These are phyloP conservation scores for Percopsis omiscomaycus DNA, from an alignment of 2,797 vertebrate species.

Conservation along the genomic window DNA sequence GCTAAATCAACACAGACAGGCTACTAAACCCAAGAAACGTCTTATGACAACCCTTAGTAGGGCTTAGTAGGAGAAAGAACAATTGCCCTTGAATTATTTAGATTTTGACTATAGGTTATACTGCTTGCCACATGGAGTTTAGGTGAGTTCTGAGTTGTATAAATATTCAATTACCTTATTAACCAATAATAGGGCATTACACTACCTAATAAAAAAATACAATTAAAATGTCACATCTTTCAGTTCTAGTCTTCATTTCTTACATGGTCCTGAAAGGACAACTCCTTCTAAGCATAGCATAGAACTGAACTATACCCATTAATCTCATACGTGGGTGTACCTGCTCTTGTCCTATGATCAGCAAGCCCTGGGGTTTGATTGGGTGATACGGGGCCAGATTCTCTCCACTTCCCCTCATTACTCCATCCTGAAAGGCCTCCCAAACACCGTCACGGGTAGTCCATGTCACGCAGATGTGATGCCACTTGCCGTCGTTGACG, in stretches of 20 bases:
- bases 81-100: constrained; percentile 22
- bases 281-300: not conserved
- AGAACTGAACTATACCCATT: not conserved
- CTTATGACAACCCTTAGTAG: not conserved
- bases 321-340: constrained; percentile 60
- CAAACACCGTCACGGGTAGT: constrained; percentile 95
- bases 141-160: constrained; percentile 23
- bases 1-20: constrained; percentile 33
- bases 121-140: constrained; percentile 17
- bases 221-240: not conserved
- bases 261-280: not conserved
- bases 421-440: constrained; percentile 97
- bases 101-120: constrained; percentile 5
- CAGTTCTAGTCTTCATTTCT: not conserved
- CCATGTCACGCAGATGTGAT: constrained; percentile 96
- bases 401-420: constrained; percentile 89
- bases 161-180: constrained; percentile 29
- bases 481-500: constrained; percentile 96
- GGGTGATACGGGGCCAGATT: constrained; percentile 95
- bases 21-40: not conserved
- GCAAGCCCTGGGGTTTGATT: constrained; percentile 92
- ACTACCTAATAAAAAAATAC: not conserved
- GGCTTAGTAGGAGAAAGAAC: constrained; percentile 5
- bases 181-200: not conserved
- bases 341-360: constrained; percentile 97